These are phyloP conservation scores for Crocodylus rhombifer DNA, from an alignment of 2,797 vertebrate genomes.

Conservation along the genomic window DNA sequence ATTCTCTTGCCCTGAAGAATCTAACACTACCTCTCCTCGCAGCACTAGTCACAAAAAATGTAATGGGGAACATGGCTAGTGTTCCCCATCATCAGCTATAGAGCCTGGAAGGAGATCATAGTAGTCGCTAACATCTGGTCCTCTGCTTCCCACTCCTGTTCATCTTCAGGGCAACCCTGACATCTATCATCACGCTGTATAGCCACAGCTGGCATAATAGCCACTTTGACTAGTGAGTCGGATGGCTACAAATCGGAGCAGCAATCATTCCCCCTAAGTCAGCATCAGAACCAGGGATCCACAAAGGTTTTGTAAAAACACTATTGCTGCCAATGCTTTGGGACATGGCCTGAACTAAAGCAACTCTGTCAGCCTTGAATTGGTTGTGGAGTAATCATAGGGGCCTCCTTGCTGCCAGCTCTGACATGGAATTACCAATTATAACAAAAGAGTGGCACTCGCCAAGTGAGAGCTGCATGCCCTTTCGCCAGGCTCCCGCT, in stretches of 20 bases:
- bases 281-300: background rate
- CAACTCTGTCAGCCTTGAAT: background rate
- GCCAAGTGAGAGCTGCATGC: background rate
- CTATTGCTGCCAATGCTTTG: accelerated
- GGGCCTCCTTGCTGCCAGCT: background rate
- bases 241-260: background rate
- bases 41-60: background rate
- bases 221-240: background rate
- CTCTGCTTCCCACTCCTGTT: no score
- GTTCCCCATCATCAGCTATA: no score
- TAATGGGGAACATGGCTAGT: background rate
- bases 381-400: background rate
- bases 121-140: no score
- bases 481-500: background rate
- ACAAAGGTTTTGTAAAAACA: background rate
- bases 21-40: background rate
- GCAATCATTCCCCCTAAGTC: background rate
- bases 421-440: background rate
- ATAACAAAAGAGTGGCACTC: background rate
- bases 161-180: background rate
- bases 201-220: background rate
- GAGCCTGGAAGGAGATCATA: no score
- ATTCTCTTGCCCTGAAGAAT: background rate
- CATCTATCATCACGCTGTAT: no score
- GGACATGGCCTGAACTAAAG: accelerated